Conservation (phyloP, 2,888 invertebrate species). For the Eristalis arbustorum region DNA sequence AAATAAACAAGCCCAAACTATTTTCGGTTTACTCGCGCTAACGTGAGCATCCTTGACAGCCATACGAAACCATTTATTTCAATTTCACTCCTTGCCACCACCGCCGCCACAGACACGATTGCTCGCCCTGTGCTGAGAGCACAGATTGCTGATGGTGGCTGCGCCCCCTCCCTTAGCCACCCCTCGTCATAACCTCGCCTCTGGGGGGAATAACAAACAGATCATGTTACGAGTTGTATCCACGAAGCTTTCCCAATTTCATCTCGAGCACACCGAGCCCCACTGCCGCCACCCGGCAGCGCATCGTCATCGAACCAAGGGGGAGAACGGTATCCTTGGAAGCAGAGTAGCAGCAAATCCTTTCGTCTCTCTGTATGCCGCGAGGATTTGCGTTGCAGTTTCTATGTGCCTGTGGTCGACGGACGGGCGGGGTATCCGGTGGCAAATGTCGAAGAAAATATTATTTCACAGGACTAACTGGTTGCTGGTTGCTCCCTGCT, state of each 20-base stretch:
- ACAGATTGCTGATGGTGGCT: slow-evolving; percentile 18
- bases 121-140: not conserved
- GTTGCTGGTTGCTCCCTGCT: not conserved
- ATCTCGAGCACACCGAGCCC: slow-evolving; percentile 5
- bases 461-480: slow-evolving; percentile 17
- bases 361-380: slow-evolving; percentile 1
- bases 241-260: slow-evolving; percentile 55
- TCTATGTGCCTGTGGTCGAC: not conserved
- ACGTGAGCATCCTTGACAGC: not conserved
- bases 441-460: slow-evolving; percentile 39
- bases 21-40: not conserved
- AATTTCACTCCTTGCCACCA: slow-evolving; percentile 33
- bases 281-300: not conserved
- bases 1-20: not conserved
- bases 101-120: not conserved
- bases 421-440: not conserved
- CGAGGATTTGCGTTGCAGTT: slow-evolving; percentile 16
- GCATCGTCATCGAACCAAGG: not conserved
- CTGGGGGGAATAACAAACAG: slow-evolving; percentile 55
- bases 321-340: slow-evolving; percentile 15
- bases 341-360: slow-evolving; percentile 14
- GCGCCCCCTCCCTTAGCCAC: slow-evolving; percentile 3
- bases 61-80: slow-evolving; percentile 52
- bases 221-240: slow-evolving; percentile 59
- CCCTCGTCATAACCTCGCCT: slow-evolving; percentile 47